Evolutionary conservation across 2,113 vertebrate species (phyloP), one percentile per base, ranked within the genome.

Genomic region (Promerops cafer): DNA sequence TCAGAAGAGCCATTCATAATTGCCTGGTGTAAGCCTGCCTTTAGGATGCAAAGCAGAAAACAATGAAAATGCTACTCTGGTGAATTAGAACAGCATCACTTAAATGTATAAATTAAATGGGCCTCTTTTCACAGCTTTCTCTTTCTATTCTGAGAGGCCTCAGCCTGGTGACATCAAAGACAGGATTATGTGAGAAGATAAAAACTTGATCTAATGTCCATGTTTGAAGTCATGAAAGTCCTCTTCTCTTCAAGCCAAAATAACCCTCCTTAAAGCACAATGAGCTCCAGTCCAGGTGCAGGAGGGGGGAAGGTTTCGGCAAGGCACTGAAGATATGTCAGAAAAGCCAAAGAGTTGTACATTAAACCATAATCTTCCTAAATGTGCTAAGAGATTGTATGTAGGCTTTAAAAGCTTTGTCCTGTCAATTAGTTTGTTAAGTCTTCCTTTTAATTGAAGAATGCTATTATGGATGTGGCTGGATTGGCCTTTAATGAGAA

Each of bases 31-130:
- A 98, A 98, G 98, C 97, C 98, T 97, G 96, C 98, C 98, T 99
- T 99, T 99, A 98, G 97, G 97, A 99, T 99, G 98, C 98, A 99
- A 99, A 99, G 98, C 97, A 98, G 98, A 98, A 97, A 97, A 98
- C 98, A 98, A 98, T 98, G 96, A 93, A 97, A 98, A 98, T 95
- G 96, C 97, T 97, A 97, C 94, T 87, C 81, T 45, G 83, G 88
- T 3, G 94, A 98, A 98, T 98, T 97, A 97, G 97, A 97, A 95
- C 96, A 94, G 96, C 94, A 92, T 96, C 95, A 97, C 98, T 98
- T 98, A 98, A 98, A 97, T 95, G 94, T 98, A 98, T 97, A 98
- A 98, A 98, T 98, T 98, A 98, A 98, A 97, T 89, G 57, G 95
- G 97, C 94, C 97, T 97, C 97, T 98, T 98, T 98, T 98, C 97